A percentile compares a stretch with the other conserved stretches of the same genome.
Evolutionary conservation across 1,140 invertebrate species (phyloP).

Genomic region (Drosophila virilis): DNA sequence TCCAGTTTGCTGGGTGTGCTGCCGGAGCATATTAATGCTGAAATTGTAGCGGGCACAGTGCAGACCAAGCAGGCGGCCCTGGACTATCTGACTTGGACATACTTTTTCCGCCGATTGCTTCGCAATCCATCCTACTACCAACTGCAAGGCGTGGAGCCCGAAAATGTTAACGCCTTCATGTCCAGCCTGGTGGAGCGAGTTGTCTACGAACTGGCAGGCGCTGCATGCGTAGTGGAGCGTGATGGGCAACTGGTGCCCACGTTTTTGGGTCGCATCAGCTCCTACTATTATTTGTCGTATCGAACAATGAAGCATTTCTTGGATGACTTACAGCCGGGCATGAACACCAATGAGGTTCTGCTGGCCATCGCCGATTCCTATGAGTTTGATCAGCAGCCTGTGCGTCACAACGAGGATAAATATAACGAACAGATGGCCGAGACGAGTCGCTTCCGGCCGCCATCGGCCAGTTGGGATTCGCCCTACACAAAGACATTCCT

Average conservation of each 20-base stretch:
- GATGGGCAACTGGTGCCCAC: constrained; percentile 90
- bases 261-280: constrained; percentile 96
- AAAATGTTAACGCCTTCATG: constrained; percentile 90
- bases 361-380: constrained; percentile 92
- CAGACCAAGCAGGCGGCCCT: constrained; percentile 96
- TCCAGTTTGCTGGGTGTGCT: constrained; percentile 96
- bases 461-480: constrained; percentile 91
- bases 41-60: constrained; percentile 97
- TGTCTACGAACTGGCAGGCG: constrained; percentile 88
- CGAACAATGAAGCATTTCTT: constrained; percentile 94
- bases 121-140: constrained; percentile 98
- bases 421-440: constrained; percentile 96
- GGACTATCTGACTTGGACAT: constrained; percentile 99
- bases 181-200: constrained; percentile 92
- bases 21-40: constrained; percentile 99
- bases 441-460: constrained; percentile 90
- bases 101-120: constrained; percentile 96
- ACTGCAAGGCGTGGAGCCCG: constrained; percentile 90
- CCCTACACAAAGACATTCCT: constrained; percentile 97
- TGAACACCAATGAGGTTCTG: constrained; percentile 91
- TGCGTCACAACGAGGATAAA: constrained; percentile 98
- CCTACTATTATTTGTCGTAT: constrained; percentile 98
- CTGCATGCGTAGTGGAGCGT: constrained; percentile 92
- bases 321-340: constrained; percentile 87
- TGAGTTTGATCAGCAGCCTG: constrained; percentile 97